A percentile compares a stretch with the other conserved stretches of the same genome.
Evolutionary conservation across 2,797 vertebrate species (phyloP).

Genomic region (Taeniopygia guttata): DNA sequence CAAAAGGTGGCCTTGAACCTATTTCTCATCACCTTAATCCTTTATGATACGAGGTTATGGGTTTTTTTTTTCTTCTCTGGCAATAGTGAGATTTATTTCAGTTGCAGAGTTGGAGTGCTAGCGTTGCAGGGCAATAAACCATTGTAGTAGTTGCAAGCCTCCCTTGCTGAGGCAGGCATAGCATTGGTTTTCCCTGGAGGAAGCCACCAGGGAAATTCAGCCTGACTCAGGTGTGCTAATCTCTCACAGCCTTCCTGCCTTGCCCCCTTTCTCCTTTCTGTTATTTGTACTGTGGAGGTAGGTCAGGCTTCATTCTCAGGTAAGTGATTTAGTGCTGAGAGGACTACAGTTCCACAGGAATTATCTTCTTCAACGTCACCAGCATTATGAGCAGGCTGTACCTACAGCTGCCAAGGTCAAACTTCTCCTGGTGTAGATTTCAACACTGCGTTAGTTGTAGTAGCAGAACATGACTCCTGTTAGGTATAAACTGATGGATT

Average conservation of each 20-base stretch:
- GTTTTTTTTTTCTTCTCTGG: neutral
- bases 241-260: neutral
- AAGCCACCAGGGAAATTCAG: neutral
- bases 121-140: neutral
- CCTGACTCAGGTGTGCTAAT: neutral
- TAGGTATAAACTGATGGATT: neutral
- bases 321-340: neutral
- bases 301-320: neutral
- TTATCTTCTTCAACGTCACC: neutral
- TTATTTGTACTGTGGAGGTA: neutral
- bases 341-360: neutral
- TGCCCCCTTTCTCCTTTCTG: neutral
- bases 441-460: neutral
- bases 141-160: conserved; percentile 17
- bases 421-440: neutral
- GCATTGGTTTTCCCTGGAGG: neutral
- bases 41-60: neutral
- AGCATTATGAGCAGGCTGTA: neutral
- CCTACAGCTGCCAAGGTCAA: neutral
- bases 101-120: conserved; percentile 16
- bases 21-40: neutral
- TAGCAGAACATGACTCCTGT: neutral
- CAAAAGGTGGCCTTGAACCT: neutral
- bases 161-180: neutral
- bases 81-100: neutral